A percentile compares a stretch with the other conserved stretches of the same genome.
These are phyloP conservation scores for Steinernema hermaphroditum DNA, from an alignment of 2,888 invertebrate genomes.

Conservation along the genomic window DNA sequence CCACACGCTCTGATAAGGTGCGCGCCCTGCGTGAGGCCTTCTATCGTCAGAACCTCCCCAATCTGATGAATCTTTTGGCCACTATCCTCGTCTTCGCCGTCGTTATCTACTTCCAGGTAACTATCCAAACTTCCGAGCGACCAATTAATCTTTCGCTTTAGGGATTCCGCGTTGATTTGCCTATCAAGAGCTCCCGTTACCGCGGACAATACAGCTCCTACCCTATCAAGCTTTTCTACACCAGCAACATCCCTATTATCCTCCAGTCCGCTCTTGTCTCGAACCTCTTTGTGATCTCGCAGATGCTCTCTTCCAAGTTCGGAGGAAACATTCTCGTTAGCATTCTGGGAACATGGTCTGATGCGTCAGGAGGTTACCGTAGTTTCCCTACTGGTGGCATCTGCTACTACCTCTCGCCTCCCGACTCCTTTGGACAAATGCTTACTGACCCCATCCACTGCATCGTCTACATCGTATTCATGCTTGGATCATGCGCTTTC, in stretches of 20 bases:
- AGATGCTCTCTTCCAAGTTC: constrained; percentile 68
- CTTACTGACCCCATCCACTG: constrained; percentile 93
- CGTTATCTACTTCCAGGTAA: constrained; percentile 97
- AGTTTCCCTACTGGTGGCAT: constrained; percentile 38
- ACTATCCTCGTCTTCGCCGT: constrained; percentile 96
- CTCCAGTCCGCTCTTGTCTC: constrained; percentile 95
- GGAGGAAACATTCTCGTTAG: constrained; percentile 93
- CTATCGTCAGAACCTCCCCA: constrained; percentile 95
- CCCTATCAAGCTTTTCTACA: constrained; percentile 97
- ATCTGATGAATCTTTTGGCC: constrained; percentile 94
- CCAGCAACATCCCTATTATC: constrained; percentile 98
- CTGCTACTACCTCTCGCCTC: constrained; percentile 82
- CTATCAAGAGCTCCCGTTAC: constrained; percentile 96
- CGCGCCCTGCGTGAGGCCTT: constrained; percentile 94
- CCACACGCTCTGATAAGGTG: constrained; percentile 95
- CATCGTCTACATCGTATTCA: constrained; percentile 89
- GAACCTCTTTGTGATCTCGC: constrained; percentile 95
- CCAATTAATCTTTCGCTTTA: constrained; percentile 67
- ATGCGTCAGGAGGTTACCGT: constrained; percentile 81
- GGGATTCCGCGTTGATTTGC: constrained; percentile 97
- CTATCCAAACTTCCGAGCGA: constrained; percentile 29
- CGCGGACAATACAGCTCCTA: constrained; percentile 97
- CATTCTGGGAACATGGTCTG: constrained; percentile 91
- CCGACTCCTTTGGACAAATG: constrained; percentile 91
- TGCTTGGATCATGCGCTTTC: constrained; percentile 98